These are phyloP conservation scores for Amblyopsis rosae DNA, from an alignment of 2,113 vertebrate species.

Conservation along the genomic window DNA sequence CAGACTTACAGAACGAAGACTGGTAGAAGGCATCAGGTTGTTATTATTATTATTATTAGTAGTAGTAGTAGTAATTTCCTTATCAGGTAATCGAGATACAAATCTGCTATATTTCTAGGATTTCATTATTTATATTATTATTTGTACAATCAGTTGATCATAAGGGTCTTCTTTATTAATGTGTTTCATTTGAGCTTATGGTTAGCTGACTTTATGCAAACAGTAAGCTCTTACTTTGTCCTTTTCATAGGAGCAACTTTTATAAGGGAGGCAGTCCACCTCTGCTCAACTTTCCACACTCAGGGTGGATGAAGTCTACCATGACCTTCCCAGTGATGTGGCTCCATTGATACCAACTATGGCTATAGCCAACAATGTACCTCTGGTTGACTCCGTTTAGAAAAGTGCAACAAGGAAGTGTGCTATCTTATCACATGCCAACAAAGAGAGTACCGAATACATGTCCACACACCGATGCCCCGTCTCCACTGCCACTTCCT, in stretches of 20 bases:
- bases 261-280: not conserved
- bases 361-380: slow-evolving; percentile 1
- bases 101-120: no score
- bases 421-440: not conserved
- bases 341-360: slow-evolving; percentile 4
- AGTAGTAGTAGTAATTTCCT: no score
- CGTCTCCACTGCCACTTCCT: no score
- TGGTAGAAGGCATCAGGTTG: no score
- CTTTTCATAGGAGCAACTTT: slow-evolving; percentile 1
- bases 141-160: no score
- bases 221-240: not conserved
- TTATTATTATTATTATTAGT: no score
- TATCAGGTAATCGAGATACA: no score
- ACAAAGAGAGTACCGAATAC: no score
- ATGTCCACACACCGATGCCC: not conserved
- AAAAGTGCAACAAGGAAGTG: slow-evolving; percentile 21
- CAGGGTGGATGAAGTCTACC: not conserved
- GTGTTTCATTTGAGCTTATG: not conserved
- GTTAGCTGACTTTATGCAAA: not conserved
- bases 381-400: slow-evolving; percentile 2
- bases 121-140: no score
- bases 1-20: no score
- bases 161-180: no score
- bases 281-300: not conserved
- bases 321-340: not conserved